These are phyloP conservation scores for Blastomussa wellsi DNA, from an alignment of 92 coral and sea anemone species.

Conservation along the genomic window DNA sequence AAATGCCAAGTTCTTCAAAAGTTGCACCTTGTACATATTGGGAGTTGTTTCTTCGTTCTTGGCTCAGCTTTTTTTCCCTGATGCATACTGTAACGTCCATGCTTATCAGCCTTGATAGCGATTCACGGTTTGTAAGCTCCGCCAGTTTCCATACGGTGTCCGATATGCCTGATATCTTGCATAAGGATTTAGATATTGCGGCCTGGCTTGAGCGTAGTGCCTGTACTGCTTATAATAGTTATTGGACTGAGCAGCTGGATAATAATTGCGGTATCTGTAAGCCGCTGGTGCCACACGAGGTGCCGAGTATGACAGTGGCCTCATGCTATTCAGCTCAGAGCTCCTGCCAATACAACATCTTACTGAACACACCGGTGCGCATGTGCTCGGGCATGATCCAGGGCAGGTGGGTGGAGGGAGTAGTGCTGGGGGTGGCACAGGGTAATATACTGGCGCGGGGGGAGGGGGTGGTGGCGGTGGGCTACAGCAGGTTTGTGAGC, in stretches of 20 bases:
- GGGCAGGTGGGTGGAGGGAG: slow-evolving; percentile 48
- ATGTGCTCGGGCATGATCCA: slow-evolving; percentile 51
- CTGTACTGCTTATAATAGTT: slow-evolving; percentile 26
- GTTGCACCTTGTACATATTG: background rate
- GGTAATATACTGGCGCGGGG: slow-evolving; percentile 41
- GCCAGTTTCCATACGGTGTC: slow-evolving; percentile 15
- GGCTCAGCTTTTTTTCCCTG: background rate
- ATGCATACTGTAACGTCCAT: background rate
- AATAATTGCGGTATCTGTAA: slow-evolving; percentile 20
- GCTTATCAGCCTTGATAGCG: slow-evolving; percentile 15
- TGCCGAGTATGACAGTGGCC: slow-evolving; percentile 28
- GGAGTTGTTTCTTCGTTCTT: background rate
- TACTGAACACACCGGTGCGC: slow-evolving; percentile 58
- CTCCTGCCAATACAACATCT: slow-evolving; percentile 41
- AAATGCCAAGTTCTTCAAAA: background rate
- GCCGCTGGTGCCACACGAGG: slow-evolving; percentile 25
- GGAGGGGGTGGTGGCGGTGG: slow-evolving; percentile 73
- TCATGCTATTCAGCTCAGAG: background rate
- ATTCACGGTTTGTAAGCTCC: slow-evolving; percentile 1
- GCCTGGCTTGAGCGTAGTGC: slow-evolving; percentile 21
- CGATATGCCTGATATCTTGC: slow-evolving; percentile 19
- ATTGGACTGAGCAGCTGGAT: slow-evolving; percentile 30
- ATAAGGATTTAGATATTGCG: slow-evolving; percentile 25
- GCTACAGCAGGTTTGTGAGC: slow-evolving; percentile 67
- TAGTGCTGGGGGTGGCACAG: slow-evolving; percentile 32